phyloP scores from a whole-genome alignment of 2,888 invertebrate genomes.

The Rhodophaea formosa region DNA sequence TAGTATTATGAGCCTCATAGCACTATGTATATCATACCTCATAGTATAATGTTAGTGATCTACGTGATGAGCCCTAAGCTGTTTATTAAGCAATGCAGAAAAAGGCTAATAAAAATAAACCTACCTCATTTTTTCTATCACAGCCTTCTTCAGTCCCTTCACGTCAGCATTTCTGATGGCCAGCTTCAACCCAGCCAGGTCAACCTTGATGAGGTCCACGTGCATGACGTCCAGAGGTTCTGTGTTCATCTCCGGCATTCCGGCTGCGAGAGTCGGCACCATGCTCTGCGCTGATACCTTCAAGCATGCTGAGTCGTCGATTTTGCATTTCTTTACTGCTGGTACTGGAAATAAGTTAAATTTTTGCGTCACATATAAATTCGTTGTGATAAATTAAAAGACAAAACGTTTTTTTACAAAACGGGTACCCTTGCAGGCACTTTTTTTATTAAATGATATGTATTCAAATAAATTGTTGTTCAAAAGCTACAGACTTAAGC shows the following conservation, averaged over 20 bases:
- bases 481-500: too few species aligned
- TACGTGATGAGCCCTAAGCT: too few species aligned
- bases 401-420: too few species aligned
- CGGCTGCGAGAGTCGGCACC: slow-evolving; percentile 38
- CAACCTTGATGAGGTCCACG: slow-evolving; percentile 47
- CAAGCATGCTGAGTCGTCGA: slow-evolving; percentile 46
- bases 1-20: too few species aligned
- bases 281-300: slow-evolving; percentile 43
- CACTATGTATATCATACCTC: too few species aligned
- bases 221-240: slow-evolving; percentile 54
- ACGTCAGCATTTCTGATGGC: slow-evolving; percentile 43
- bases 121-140: slow-evolving; percentile 50
- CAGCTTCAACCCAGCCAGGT: slow-evolving; percentile 56
- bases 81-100: too few species aligned
- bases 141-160: slow-evolving; percentile 42
- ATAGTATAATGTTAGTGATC: too few species aligned
- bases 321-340: slow-evolving; percentile 49
- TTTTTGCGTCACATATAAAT: background rate
- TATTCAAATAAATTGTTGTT: too few species aligned
- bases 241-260: slow-evolving; percentile 49
- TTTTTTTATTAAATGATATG: too few species aligned
- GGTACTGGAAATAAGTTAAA: slow-evolving; percentile 41
- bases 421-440: too few species aligned
- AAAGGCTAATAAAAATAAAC: slow-evolving; percentile 18
- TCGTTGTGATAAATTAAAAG: too few species aligned